These are phyloP conservation scores for Pempheris klunzingeri DNA, from an alignment of 2,797 vertebrate species.

Conservation along the genomic window DNA sequence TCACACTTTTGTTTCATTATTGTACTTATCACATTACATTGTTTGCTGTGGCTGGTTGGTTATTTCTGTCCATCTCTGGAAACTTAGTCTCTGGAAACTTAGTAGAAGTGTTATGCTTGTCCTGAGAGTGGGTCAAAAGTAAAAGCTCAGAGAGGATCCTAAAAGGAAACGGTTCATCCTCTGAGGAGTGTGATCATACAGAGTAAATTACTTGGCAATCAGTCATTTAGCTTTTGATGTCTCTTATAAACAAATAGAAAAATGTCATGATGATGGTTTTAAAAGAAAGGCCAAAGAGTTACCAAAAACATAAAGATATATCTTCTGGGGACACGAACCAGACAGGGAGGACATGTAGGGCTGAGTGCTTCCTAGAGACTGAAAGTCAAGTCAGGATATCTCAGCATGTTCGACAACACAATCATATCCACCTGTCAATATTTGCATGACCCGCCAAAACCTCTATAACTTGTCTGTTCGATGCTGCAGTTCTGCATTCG, in stretches of 20 bases:
- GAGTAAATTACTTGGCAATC: background rate
- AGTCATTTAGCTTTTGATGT: background rate
- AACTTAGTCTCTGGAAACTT: no score
- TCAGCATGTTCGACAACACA: conserved; percentile 17
- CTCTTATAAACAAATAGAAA: background rate
- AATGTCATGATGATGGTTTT: background rate
- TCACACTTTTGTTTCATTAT: conserved; percentile 12
- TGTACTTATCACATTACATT: conserved; percentile 8
- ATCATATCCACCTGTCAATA: background rate
- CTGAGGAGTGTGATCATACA: background rate
- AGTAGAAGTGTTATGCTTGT: background rate
- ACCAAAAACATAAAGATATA: background rate
- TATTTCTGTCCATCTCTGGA: conserved; percentile 37
- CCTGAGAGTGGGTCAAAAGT: background rate
- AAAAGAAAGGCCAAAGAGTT: background rate
- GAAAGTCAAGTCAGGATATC: background rate
- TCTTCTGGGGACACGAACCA: background rate
- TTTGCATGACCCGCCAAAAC: background rate
- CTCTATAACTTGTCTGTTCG: background rate
- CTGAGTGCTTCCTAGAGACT: no score
- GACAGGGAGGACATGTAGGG: no score
- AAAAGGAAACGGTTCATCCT: conserved; percentile 6
- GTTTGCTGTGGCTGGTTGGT: conserved; percentile 18
- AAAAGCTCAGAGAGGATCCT: background rate
- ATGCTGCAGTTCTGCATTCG: background rate